A percentile compares a stretch with the other conserved stretches of the same genome.
These are phyloP conservation scores for Drosophila quinaria DNA, from an alignment of 2,888 invertebrate genomes.

Conservation along the genomic window DNA sequence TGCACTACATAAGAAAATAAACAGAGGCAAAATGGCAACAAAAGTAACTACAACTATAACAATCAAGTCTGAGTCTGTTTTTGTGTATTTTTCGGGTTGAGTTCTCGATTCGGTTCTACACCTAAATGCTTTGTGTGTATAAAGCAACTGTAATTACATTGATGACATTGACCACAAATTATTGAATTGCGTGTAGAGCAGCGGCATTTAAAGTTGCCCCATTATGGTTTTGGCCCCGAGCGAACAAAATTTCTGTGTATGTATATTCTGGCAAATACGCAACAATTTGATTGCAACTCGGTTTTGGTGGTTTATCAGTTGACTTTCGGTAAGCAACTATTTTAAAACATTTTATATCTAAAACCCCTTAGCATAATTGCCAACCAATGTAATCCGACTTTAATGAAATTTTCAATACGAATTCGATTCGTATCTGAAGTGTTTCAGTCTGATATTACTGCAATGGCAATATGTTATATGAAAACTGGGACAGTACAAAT, in stretches of 20 bases:
- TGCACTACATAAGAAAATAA: slow-evolving; percentile 46
- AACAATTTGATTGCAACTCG: slow-evolving; percentile 29
- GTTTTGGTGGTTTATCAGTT: slow-evolving; percentile 24
- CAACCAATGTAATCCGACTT: slow-evolving; percentile 15
- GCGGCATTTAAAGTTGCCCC: slow-evolving; percentile 45
- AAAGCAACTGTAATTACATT: slow-evolving; percentile 47
- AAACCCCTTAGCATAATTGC: background rate
- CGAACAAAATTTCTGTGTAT: background rate
- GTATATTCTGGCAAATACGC: slow-evolving; percentile 8
- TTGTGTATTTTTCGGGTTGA: slow-evolving; percentile 4
- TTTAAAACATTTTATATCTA: background rate
- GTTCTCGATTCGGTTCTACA: background rate
- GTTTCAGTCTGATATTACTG: background rate
- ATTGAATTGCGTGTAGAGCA: slow-evolving; percentile 64
- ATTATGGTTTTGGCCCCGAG: slow-evolving; percentile 31
- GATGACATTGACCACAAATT: slow-evolving; percentile 68
- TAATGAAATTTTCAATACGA: slow-evolving; percentile 15
- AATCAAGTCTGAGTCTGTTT: slow-evolving; percentile 2
- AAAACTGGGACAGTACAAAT: background rate
- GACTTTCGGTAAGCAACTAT: slow-evolving; percentile 9
- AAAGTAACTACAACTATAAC: slow-evolving; percentile 19
- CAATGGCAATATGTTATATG: background rate
- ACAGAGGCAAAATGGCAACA: slow-evolving; percentile 38
- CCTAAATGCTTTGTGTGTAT: slow-evolving; percentile 10
- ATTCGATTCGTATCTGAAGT: background rate